Base-by-base conservation (phyloP, 2,113 vertebrate genomes). In the Brachypteracias leptosomus region DNA sequence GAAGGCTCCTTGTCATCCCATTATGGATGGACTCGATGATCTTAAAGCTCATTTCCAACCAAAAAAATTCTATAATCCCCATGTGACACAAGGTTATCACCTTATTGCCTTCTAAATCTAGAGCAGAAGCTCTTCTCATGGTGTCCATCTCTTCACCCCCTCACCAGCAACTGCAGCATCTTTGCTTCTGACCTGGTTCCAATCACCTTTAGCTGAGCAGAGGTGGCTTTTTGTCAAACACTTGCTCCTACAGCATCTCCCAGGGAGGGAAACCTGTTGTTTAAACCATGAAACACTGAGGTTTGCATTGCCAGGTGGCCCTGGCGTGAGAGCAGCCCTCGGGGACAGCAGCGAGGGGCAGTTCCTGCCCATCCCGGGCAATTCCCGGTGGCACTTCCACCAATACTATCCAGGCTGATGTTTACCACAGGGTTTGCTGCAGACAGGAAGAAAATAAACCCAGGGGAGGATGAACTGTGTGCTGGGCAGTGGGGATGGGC, bases 241-340 rank as follows among this genome's bases (percentile, higher is more conserved):
- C 6, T 58, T 12, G 2, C 38, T 25, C 17, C 6, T 1, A 13
- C 7, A 7, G 33, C 55, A 47, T 26, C 22, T 85, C 28, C 52
- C 6, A 2, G 10, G 47, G 38, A 28, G 20, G 29, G 25, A 71
- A 66, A 66, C 3, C 16, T 42, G 20, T 5, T 51, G 31, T 31
- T 0, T 2, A 7, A 35, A 7, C 0, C 26, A 1, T 3, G 55
- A 16, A 81, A 52, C 12, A 4, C 24, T 6, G 11, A 25, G 11
- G 21, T 38, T 26, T 5, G 24, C 38, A 7, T 4, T 2, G 33
- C 26, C 11, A 0, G 0, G 11, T 29, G 1, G 76, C 54, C 67
- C 66, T 13, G 46, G 25, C 25, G 36, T 54, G 79, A 82, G 72
- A 91, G 73, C 77, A 31, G 57, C 62, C 33, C 26, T 16, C 2